phyloP scores from a whole-genome alignment of 2,888 invertebrate species.

The Eupithecia pulchellata region DNA sequence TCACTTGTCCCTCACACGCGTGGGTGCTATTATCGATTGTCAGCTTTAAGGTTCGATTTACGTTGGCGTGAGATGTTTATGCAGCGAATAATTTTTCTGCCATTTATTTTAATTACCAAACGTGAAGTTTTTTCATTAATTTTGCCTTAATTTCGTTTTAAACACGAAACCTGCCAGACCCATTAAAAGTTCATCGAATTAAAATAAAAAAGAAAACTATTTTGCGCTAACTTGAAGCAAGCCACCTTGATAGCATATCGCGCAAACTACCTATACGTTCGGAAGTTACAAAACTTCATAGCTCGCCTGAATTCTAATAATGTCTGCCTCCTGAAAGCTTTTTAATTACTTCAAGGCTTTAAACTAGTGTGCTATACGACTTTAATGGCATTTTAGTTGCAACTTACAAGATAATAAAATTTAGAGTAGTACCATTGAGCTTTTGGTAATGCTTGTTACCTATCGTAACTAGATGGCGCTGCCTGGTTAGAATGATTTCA shows the following conservation, averaged over 20 bases:
- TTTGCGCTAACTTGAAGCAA: background rate
- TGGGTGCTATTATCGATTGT: too few species aligned
- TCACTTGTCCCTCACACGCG: too few species aligned
- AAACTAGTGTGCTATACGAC: slow-evolving; percentile 27
- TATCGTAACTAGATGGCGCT: background rate
- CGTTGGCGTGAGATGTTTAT: too few species aligned
- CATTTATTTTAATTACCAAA: too few species aligned
- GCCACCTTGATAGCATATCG: background rate
- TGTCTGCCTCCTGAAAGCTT: slow-evolving; percentile 36
- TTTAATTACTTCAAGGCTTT: slow-evolving; percentile 42
- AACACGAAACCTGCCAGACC: too few species aligned
- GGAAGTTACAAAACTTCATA: slow-evolving; percentile 29
- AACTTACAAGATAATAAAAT: background rate
- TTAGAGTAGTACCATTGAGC: background rate
- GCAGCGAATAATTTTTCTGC: too few species aligned
- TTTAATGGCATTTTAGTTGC: slow-evolving; percentile 32
- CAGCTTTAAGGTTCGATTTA: too few species aligned
- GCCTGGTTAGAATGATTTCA: background rate
- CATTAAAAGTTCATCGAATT: too few species aligned
- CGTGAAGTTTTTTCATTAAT: too few species aligned
- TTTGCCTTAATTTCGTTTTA: too few species aligned
- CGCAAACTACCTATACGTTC: slow-evolving; percentile 1
- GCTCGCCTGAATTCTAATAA: slow-evolving; percentile 36
- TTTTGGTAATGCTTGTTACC: background rate
- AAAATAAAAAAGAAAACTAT: background rate